These are phyloP conservation scores for Brachyopa scutellaris DNA, from an alignment of 2,888 invertebrate genomes.

Conservation along the genomic window DNA sequence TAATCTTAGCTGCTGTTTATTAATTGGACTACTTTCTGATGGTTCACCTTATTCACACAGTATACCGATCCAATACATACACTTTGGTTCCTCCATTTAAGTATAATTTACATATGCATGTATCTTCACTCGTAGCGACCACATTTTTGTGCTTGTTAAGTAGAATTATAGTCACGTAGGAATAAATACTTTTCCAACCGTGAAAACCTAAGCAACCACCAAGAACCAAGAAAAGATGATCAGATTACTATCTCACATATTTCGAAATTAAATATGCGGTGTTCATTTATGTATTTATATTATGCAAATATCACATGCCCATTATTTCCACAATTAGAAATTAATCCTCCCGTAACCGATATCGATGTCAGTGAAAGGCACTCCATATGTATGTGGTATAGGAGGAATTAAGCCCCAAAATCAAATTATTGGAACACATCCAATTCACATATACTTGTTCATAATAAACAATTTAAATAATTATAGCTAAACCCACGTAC, in stretches of 20 bases:
- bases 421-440: slow-evolving; percentile 49
- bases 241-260: slow-evolving; percentile 22
- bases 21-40: too few relatives aligned
- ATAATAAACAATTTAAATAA: slow-evolving; percentile 53
- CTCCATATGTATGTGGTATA: neutral
- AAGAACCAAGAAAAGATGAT: slow-evolving; percentile 31
- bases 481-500: slow-evolving; percentile 32
- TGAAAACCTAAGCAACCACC: slow-evolving; percentile 5
- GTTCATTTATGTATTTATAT: slow-evolving; percentile 22
- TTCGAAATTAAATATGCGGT: slow-evolving; percentile 13
- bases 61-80: too few relatives aligned
- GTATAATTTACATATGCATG: too few relatives aligned
- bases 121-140: too few relatives aligned
- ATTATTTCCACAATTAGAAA: slow-evolving; percentile 39
- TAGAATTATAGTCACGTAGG: neutral
- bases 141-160: neutral
- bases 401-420: slow-evolving; percentile 6
- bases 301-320: slow-evolving; percentile 32
- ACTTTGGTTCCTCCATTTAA: too few relatives aligned
- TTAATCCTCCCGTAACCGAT: neutral
- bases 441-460: slow-evolving; percentile 36
- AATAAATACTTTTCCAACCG: slow-evolving; percentile 23
- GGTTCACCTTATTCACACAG: too few relatives aligned
- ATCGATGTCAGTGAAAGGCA: neutral
- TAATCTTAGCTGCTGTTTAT: too few relatives aligned